Conservation (phyloP, 2,888 invertebrate genomes). For the Galerucella calmariensis region DNA sequence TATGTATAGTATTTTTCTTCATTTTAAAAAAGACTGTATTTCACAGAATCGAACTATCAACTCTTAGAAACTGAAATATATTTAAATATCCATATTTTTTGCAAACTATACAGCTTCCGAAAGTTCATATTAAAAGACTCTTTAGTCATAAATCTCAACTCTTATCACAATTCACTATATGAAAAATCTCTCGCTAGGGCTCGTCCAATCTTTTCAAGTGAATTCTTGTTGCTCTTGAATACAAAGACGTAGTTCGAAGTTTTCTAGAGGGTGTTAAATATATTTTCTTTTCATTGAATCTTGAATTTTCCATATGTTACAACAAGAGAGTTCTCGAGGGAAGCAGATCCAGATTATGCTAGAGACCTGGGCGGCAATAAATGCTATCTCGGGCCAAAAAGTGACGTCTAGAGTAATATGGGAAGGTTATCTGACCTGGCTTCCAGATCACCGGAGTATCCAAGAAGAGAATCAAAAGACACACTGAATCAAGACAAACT, state of each 20-base stretch:
- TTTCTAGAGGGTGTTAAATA: background rate
- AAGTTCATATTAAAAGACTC: constrained; percentile 46
- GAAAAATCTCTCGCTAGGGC: constrained; percentile 43
- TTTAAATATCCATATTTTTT: constrained; percentile 1
- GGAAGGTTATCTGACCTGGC: too few species aligned
- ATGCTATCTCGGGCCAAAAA: too few species aligned
- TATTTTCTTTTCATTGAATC: background rate
- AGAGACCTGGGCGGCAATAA: too few species aligned
- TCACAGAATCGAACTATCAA: background rate
- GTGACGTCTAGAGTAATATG: too few species aligned
- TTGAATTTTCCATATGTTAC: background rate
- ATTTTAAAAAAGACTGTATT: background rate
- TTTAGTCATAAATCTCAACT: constrained; percentile 45
- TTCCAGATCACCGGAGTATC: too few species aligned
- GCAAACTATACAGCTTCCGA: constrained; percentile 25
- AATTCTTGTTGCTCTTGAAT: constrained; percentile 44
- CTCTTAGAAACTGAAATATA: constrained; percentile 1
- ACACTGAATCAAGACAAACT: too few species aligned
- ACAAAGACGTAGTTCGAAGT: background rate
- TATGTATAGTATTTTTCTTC: background rate
- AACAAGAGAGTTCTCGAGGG: background rate
- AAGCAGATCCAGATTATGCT: background rate
- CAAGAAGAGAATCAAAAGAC: too few species aligned
- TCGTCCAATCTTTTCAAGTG: constrained; percentile 47
- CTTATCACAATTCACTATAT: constrained; percentile 49